phyloP scores from a whole-genome alignment of 2,888 invertebrate species.

The Vesta saturnalis region DNA sequence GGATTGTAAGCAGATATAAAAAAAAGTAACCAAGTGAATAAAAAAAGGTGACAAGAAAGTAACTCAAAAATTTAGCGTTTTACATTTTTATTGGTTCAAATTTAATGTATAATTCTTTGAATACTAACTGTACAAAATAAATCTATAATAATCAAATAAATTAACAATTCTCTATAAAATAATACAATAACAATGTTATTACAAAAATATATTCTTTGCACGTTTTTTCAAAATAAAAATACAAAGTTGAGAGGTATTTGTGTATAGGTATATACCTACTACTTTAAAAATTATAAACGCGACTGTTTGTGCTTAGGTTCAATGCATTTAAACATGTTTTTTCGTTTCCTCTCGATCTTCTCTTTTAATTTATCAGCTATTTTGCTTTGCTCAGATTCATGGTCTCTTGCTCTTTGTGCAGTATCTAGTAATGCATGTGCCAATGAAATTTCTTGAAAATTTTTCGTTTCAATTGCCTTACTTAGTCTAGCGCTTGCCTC shows the following conservation, averaged over 20 bases:
- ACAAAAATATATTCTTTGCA: constrained; percentile 2
- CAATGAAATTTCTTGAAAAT: constrained; percentile 3
- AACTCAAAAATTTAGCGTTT: constrained; percentile 5
- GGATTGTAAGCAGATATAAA: background rate
- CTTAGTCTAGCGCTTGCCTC: constrained; percentile 3
- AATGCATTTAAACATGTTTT: constrained; percentile 2
- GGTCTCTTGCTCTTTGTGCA: constrained; percentile 3
- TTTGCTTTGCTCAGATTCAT: constrained; percentile 5
- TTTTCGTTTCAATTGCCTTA: constrained; percentile 1
- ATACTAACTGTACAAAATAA: constrained; percentile 5
- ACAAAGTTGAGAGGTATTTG: background rate
- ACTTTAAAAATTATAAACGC: constrained; percentile 2
- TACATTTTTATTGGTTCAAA: constrained; percentile 5
- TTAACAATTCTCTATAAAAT: constrained; percentile 5
- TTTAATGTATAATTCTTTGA: constrained; percentile 3
- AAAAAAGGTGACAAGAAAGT: background rate
- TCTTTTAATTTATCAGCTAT: constrained; percentile 5
- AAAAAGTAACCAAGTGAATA: constrained; percentile 4
- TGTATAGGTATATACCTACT: background rate
- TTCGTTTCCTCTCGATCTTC: constrained; percentile 3
- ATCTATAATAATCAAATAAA: constrained; percentile 5
- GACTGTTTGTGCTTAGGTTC: constrained; percentile 5
- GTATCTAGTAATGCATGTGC: constrained; percentile 5
- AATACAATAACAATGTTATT: constrained; percentile 2
- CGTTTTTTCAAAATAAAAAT: constrained; percentile 5